Base-by-base conservation (phyloP, 1,140 invertebrate genomes). In the Drosophila sp. region DNA sequence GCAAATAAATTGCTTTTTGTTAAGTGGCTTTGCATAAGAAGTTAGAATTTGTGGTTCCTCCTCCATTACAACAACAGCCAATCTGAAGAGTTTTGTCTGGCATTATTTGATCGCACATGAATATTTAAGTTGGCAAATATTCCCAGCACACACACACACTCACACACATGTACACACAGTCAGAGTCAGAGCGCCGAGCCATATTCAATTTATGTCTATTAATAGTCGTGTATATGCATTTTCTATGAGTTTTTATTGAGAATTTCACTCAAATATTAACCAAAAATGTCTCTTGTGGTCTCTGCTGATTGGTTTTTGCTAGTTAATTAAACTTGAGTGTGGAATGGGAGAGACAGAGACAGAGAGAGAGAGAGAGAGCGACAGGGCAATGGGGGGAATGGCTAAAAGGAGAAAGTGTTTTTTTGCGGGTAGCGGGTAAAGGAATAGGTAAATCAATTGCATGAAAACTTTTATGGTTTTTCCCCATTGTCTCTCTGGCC, bases 11-110 rank as follows among this genome's bases (percentile, higher is more conserved):
- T 90, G 84, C 85, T 89, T 80, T 84, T 90, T 89, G 77, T 89
- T 89, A 89, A 89, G 85, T 89, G 84, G 85, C 84, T 89, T 89
- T 89, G 85, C 84, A 89, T 89, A 89, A 89, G 84, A 90, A 90
- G 80, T 84, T 87, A 76, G 76, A 76, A 61, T 67, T 66, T 70
- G 72, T 56, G 80, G 76, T 61, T 66, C 6, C 40, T 41, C 44
- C 47, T 62, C 35, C 54, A 62, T 50, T 64, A 64, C 67, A 60
- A 29, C 55, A 60, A 38, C 47, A 65, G 66, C 23, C 44, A 50
- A 50, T 50, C 44, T 50, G 44, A 50, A 25, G 60, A 56, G 50
- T 75, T 60, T 66, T 55, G 60, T 67, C 66, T 60, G 72, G 69
- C 70, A 77, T 86, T 81, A 86, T 86, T 81, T 68, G 79, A 86